phyloP scores from a whole-genome alignment of 2,797 vertebrate genomes.

The Cyprinella venusta region DNA sequence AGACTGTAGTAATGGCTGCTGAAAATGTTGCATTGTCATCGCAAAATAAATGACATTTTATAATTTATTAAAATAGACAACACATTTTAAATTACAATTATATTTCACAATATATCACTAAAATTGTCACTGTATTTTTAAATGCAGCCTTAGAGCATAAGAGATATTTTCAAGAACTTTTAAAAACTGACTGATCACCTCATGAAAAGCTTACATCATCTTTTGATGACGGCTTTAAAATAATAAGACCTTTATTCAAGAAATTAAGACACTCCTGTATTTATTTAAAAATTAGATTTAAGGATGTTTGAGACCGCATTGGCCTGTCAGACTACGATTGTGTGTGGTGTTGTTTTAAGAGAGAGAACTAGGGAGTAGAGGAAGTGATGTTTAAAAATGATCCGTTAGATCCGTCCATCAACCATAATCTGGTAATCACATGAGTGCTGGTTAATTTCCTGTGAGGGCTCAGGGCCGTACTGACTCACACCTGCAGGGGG shows the following conservation, averaged over 20 bases:
- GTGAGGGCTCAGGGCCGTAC: conserved; percentile 46
- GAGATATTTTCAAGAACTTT: not conserved
- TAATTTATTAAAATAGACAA: not conserved
- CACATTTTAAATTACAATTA: not conserved
- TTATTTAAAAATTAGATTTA: conserved; percentile 34
- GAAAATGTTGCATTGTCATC: not conserved
- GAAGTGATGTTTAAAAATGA: conserved; percentile 58
- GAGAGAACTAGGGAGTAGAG: conserved; percentile 51
- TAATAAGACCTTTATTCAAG: not conserved
- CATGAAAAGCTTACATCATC: not conserved
- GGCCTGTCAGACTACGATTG: conserved; percentile 30
- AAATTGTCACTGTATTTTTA: not conserved
- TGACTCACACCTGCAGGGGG: conserved; percentile 57
- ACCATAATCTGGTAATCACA: conserved; percentile 64
- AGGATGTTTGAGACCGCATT: conserved; percentile 21
- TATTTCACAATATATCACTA: not conserved
- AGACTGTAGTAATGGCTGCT: not conserved
- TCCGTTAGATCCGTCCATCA: conserved; percentile 52
- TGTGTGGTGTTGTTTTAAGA: conserved; percentile 50
- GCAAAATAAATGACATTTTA: not conserved
- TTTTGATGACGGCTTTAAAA: conserved; percentile 18
- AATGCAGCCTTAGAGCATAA: not conserved
- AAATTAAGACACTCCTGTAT: conserved; percentile 24
- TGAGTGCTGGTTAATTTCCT: conserved; percentile 64
- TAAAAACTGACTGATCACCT: conserved; percentile 1